Evolutionary conservation across 1,140 invertebrate species (phyloP).

Genomic region (Trachelipus rathkii): DNA sequence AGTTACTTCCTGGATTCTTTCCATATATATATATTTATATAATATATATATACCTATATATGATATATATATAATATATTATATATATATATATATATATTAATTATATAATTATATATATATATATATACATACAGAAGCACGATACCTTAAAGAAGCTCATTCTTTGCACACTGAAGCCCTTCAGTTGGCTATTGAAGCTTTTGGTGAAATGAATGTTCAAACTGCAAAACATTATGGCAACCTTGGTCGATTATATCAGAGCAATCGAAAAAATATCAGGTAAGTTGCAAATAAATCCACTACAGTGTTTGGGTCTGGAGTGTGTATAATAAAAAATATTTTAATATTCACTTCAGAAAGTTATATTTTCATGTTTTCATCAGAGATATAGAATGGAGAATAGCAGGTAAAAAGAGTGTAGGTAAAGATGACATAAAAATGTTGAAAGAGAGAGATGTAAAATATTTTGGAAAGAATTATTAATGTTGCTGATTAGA

Average conservation of each 20-base stretch:
- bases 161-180: constrained; percentile 76
- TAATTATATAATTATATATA: not conserved
- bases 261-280: constrained; percentile 75
- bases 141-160: constrained; percentile 64
- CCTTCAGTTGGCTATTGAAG: constrained; percentile 66
- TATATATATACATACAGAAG: constrained; percentile 21
- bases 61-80: constrained; percentile 16
- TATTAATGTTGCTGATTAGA: no score
- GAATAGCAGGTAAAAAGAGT: no score
- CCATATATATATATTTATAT: not conserved
- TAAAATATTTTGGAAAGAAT: no score
- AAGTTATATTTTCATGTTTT: no score
- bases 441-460: no score
- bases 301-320: no score
- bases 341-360: no score
- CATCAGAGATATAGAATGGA: no score
- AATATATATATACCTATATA: constrained; percentile 5
- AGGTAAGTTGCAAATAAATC: constrained; percentile 53
- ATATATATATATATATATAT: constrained; percentile 19
- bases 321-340: no score
- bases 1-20: no score
- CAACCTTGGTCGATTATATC: constrained; percentile 83
- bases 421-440: no score
- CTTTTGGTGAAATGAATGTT: constrained; percentile 86
- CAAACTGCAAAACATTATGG: constrained; percentile 93